Percentiles rank a stretch among this genome's conserved stretches.
These are phyloP conservation scores for Drosophila parthenogenetica DNA, from an alignment of 2,888 invertebrate species.

Conservation along the genomic window DNA sequence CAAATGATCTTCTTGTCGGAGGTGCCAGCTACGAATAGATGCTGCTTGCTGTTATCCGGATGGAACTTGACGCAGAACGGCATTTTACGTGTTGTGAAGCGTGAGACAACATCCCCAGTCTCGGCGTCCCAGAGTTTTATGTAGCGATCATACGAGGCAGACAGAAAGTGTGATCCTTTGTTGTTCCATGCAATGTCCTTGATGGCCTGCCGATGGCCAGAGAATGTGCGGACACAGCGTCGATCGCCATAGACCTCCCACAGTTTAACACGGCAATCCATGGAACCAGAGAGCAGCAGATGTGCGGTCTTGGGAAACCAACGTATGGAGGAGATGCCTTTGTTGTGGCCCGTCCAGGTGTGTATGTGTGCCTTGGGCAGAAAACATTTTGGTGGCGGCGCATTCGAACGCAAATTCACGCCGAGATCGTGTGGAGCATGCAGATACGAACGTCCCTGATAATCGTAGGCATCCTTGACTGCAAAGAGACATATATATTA, in stretches of 20 bases:
- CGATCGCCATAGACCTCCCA: constrained; percentile 99
- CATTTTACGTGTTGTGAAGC: constrained; percentile 98
- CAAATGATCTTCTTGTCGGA: constrained; percentile 99
- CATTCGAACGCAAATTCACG: constrained; percentile 93
- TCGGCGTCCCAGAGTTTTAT: constrained; percentile 99
- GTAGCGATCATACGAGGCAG: constrained; percentile 98
- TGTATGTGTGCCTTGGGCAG: constrained; percentile 97
- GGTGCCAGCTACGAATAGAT: constrained; percentile 98
- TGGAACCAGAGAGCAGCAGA: constrained; percentile 96
- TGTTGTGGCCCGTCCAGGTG: constrained; percentile 98
- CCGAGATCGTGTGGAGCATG: constrained; percentile 97
- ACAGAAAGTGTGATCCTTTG: constrained; percentile 95
- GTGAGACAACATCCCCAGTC: constrained; percentile 93
- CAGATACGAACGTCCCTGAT: constrained; percentile 98
- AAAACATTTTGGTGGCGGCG: constrained; percentile 97
- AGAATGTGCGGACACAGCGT: constrained; percentile 96
- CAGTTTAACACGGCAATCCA: constrained; percentile 98
- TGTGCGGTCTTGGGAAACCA: constrained; percentile 98
- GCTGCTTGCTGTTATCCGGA: constrained; percentile 98
- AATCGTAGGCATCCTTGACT: constrained; percentile 97
- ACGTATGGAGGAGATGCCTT: constrained; percentile 96
- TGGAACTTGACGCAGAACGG: constrained; percentile 99
- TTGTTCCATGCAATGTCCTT: constrained; percentile 98
- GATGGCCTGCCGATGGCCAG: constrained; percentile 98
- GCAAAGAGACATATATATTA: constrained; percentile 65